Conservation (phyloP, 30 jellyfish, hydroid and myxozoan genomes). For the Calvadosia cruxmelitensis region DNA sequence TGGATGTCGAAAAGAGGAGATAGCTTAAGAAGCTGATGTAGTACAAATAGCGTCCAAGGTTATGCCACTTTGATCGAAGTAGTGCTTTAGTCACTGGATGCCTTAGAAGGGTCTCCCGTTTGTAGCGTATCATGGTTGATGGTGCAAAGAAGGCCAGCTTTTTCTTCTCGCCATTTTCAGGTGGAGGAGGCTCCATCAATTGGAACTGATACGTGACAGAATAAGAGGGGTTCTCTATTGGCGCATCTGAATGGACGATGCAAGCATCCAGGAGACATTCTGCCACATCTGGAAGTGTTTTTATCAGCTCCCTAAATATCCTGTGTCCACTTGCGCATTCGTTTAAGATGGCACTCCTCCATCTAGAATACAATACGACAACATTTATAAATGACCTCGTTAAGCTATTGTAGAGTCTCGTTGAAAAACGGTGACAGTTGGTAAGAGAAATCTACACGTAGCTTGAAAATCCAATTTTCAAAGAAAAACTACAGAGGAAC, state of each 20-base stretch:
- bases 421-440: no score
- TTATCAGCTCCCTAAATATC: constrained; percentile 15
- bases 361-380: no score
- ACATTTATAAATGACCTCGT: no score
- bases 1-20: constrained; percentile 3
- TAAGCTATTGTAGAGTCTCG: no score
- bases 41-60: constrained; percentile 15
- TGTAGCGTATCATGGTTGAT: constrained; percentile 7
- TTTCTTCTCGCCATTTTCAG: not conserved
- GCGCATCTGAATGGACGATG: constrained; percentile 10
- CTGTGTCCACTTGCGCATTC: not conserved
- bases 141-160: constrained; percentile 23
- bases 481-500: no score
- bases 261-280: constrained; percentile 14
- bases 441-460: no score
- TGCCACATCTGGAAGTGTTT: constrained; percentile 29
- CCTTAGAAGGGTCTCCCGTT: constrained; percentile 9
- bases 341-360: not conserved
- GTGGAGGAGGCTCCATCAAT: constrained; percentile 4
- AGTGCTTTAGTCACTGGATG: constrained; percentile 28
- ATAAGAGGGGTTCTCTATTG: constrained; percentile 1
- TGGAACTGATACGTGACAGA: constrained; percentile 12
- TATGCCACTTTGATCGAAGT: constrained; percentile 11
- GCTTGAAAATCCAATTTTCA: no score
- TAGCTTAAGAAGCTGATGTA: constrained; percentile 4